A percentile compares a stretch with the other conserved stretches of the same genome.
phyloP scores from a whole-genome alignment of 1,140 invertebrate species.

The Neotoxoptera formosana region DNA sequence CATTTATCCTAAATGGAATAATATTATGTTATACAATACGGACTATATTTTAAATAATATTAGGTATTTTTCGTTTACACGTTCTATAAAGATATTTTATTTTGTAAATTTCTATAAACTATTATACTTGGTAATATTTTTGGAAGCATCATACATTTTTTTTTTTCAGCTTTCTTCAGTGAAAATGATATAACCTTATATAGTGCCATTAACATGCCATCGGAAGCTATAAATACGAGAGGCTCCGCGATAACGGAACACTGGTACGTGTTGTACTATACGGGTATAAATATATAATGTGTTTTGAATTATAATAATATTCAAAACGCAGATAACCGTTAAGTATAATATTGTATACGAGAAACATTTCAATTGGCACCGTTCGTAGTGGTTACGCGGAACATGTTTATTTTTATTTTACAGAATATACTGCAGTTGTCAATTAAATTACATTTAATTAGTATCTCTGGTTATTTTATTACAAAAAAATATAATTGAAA shows the following conservation, averaged over 20 bases:
- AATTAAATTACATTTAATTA: neutral
- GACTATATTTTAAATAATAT: neutral
- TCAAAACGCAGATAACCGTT: constrained; percentile 37
- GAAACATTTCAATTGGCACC: constrained; percentile 1
- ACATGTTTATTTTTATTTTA: neutral
- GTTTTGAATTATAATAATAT: constrained; percentile 48
- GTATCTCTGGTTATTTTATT: neutral
- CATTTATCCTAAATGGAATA: neutral
- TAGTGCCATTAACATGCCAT: constrained; percentile 32
- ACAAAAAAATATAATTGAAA: neutral
- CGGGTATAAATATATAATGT: constrained; percentile 36
- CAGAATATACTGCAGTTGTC: neutral
- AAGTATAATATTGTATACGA: neutral
- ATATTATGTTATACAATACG: neutral
- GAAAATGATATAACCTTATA: constrained; percentile 40
- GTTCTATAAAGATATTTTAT: neutral
- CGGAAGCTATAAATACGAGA: constrained; percentile 50
- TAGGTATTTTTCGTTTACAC: neutral
- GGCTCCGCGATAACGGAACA: constrained; percentile 4
- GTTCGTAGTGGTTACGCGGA: neutral
- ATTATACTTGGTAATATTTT: constrained; percentile 8
- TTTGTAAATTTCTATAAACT: neutral
- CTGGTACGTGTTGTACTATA: constrained; percentile 31
- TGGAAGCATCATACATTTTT: neutral
- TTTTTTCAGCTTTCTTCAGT: neutral